Conservation (phyloP, 2,113 vertebrate genomes). For the Nibea albiflora region DNA sequence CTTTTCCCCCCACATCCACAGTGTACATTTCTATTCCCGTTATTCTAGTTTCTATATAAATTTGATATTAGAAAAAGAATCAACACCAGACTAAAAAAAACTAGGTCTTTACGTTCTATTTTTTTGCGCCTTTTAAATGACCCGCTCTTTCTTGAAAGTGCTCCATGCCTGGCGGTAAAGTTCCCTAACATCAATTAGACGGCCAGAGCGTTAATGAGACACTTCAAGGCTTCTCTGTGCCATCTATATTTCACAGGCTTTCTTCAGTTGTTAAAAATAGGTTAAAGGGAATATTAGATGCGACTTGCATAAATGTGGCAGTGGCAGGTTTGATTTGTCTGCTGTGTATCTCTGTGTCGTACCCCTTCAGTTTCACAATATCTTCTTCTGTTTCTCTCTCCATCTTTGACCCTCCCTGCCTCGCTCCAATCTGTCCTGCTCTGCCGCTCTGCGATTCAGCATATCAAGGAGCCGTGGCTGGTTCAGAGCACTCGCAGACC, state of each 20-base stretch:
- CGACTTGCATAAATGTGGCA: slow-evolving; percentile 45
- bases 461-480: slow-evolving; percentile 73
- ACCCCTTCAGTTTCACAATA: slow-evolving; percentile 26
- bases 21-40: background rate
- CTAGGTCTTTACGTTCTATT: background rate
- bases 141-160: slow-evolving; percentile 11
- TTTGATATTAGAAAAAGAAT: slow-evolving; percentile 8
- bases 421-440: slow-evolving; percentile 31
- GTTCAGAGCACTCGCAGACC: slow-evolving; percentile 70
- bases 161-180: background rate
- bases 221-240: slow-evolving; percentile 42
- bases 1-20: background rate
- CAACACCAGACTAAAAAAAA: no score
- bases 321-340: slow-evolving; percentile 61
- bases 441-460: slow-evolving; percentile 69
- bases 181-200: slow-evolving; percentile 31
- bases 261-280: slow-evolving; percentile 59
- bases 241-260: slow-evolving; percentile 60
- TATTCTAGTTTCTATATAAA: slow-evolving; percentile 7
- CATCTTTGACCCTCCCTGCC: slow-evolving; percentile 33
- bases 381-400: slow-evolving; percentile 54
- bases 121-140: slow-evolving; percentile 38
- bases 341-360: slow-evolving; percentile 15
- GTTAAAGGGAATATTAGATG: slow-evolving; percentile 71
- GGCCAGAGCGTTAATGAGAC: slow-evolving; percentile 43